Base-by-base conservation (phyloP, 2,888 invertebrate species). In the Euproctis similis region DNA sequence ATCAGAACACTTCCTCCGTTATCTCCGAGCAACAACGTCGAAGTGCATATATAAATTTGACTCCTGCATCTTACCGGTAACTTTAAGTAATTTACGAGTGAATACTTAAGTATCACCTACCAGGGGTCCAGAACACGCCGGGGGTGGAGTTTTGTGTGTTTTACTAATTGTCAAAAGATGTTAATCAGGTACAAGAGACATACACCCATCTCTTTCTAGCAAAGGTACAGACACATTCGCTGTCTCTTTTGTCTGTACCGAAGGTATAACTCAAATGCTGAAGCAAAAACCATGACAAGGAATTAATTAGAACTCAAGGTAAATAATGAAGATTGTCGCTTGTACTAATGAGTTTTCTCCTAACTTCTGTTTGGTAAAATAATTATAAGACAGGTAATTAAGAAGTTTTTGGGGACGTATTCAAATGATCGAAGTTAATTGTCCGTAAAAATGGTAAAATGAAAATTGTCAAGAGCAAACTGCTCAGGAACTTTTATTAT, bases 101-200 rank as follows among this genome's bases (percentile, higher is more conserved):
- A 78, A 80, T 81, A 82, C 74, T 62, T 80, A 78, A 82, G 70
- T 63, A 78, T 84, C 80, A 82, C 81, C 80, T 81, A 80, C 80
- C 81, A 75, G 77, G 78, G 80, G 75, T 66, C 50, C 70, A 70
- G 76, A 75, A 82, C 82, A 85, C 59, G 78, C 70, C 73, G 74
- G 75, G 84, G 86, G 85, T 78, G 85, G 86, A 86, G 86, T 86
- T 86, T 86, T 86, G 86, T 86, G 81, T 86, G 85, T 86, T 86
- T 86, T 86, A 86, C 87, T 87, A 86, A 86, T 86, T 86, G 85
- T 85, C 69, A 84, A 86, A 86, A 86, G 86, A 87, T 87, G 86
- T 76, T 85, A 85, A 85, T 85, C 84, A 78, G 81, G 68, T 77
- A 59, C 59, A 55, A 48, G 68, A 73, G 70, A 76, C 59, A 40